Base-by-base conservation (phyloP, 2,888 invertebrate species). In the Meandrusa payeni region DNA sequence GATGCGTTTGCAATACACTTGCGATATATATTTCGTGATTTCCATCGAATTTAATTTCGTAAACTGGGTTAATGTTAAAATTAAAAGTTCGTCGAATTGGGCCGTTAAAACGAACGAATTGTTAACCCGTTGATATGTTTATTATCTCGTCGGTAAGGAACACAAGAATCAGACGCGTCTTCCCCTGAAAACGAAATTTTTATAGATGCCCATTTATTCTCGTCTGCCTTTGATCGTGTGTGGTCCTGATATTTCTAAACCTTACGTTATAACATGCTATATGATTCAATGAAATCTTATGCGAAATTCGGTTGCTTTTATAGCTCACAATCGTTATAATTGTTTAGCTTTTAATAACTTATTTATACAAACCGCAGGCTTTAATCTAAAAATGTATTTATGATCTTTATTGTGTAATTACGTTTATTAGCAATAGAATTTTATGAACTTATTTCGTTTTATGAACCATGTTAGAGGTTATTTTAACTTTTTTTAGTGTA, bases 51-150 rank as follows among this genome's bases (percentile, higher is more conserved):
- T 23, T 28, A 32, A 41, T 41, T 41, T 45, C 43, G 46, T 50
- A 40, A 50, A 58, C 47, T 54, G 44, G 53, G 46, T 51, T 53
- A 56, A 50, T 54, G 47, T 51, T 47, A 50, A 61, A 68, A 60
- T 61, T 63, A 58, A 61, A 67, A 69, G 56, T 72, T 69, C 76
- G 57, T 51, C 63, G 76, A 76, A 81, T 62, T 55, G 55, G 55
- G 54, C 59, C 55, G 67, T 69, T 63, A 69, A 69, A 64, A 53
- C 51, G 55, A 64, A 70, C 67, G 64, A 71, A 69, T 73, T 67
- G 73, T 72, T 64, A 61, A 61, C 66, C n/a, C 65, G 76, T 56
- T 76, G 81, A 82, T 78, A 67, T 77, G 75, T 82, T 82, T 82
- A 82, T 81, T 79, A 79, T 80, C 69, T 63, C 64, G 58, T 57